Base-by-base conservation (phyloP, 2,888 invertebrate species). In the Scelioninae gen. 1 region DNA sequence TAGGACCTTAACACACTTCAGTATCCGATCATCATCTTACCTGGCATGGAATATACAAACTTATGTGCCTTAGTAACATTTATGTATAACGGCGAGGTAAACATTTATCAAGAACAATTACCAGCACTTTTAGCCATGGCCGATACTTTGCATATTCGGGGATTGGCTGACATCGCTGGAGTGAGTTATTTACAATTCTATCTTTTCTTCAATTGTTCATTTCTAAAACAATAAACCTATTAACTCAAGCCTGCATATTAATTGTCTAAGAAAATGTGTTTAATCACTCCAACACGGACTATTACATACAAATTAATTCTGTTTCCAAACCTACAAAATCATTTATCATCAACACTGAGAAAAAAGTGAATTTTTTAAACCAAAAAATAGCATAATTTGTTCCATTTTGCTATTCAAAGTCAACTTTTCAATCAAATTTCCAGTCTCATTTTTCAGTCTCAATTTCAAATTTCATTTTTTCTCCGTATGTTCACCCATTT, bases 41-140 rank as follows among this genome's bases (percentile, higher is more conserved):
- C 96, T 76, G 95, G 95, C 83, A 95, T 95, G 87, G 95, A 95
- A 78, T 94, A 94, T 83, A 93, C 94, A n/a, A 96, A 96, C 90
- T 93, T 96, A 76, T 94, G 95, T 68, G 95, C 96, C 10, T 94
- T 97, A 78, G 94, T 97, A 43, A 96, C 96, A 4, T 97, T 97
- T 92, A 97, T 97, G 95, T 97, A 97, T 92, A 96, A 96, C 58
- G 97, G 97, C 2, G 97, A 97, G 92, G 97, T 97, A 88, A 96
- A 97, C 81, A 96, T 97, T 34, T 96, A 96, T 83, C 96, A 96
- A 92, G 95, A 95, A 87, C 95, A 96, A 90, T 94, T 97, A 85
- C 96, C 96, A 5, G 95, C 95, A 55, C 93, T 97, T 77, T 93
- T 97, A 53, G 94, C 95, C 79, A 94, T 97, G 88, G 97, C 97